These are phyloP conservation scores for Vimba vimba DNA, from an alignment of 2,113 vertebrate genomes.

Conservation along the genomic window DNA sequence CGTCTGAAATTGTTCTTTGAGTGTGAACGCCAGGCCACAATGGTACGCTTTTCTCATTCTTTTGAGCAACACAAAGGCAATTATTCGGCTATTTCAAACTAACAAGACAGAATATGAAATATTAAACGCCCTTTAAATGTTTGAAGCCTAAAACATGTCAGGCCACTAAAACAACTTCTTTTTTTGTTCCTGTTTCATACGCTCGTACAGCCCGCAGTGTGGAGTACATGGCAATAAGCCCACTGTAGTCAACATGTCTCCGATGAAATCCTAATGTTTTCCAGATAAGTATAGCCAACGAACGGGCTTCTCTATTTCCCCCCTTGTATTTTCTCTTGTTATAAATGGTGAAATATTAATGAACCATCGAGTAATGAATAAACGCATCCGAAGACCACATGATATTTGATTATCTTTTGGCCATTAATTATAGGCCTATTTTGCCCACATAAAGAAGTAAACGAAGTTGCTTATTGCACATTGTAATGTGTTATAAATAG, in stretches of 20 bases:
- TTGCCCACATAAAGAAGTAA: too few relatives aligned
- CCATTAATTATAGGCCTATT: background rate
- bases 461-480: background rate
- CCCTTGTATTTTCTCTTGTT: background rate
- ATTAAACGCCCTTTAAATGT: slow-evolving; percentile 49
- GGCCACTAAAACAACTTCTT: slow-evolving; percentile 24
- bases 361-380: slow-evolving; percentile 17
- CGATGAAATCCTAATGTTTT: background rate
- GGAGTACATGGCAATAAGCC: background rate
- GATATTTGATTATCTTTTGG: background rate
- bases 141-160: slow-evolving; percentile 45
- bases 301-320: background rate
- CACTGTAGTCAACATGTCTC: background rate
- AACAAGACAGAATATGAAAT: slow-evolving; percentile 46
- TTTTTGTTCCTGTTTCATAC: slow-evolving; percentile 28
- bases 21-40: background rate
- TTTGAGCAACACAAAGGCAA: background rate
- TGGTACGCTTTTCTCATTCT: background rate
- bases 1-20: background rate
- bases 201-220: background rate
- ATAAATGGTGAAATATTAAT: slow-evolving; percentile 29
- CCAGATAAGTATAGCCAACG: background rate
- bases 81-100: slow-evolving; percentile 29
- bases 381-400: background rate
- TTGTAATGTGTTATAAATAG: background rate